These are phyloP conservation scores for Ophion obscuratus DNA, from an alignment of 2,888 invertebrate species.

Conservation along the genomic window DNA sequence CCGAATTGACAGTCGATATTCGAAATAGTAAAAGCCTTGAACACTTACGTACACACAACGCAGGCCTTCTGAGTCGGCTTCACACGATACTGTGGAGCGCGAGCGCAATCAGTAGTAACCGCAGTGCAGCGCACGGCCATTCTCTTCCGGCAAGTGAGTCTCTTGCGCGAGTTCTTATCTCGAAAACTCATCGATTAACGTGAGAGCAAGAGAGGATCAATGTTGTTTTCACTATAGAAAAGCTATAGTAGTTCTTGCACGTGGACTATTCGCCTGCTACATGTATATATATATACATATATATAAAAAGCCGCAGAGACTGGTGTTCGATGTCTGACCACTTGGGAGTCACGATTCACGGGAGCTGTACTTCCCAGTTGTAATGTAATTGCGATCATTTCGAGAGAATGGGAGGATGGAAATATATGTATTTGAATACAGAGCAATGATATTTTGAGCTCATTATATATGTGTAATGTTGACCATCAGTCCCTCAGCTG, in stretches of 20 bases:
- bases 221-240: constrained; percentile 43
- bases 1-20: neutral
- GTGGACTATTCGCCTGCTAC: neutral
- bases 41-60: neutral
- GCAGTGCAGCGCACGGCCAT: constrained; percentile 54
- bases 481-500: too few species aligned
- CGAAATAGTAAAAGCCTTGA: neutral
- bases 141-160: constrained; percentile 71
- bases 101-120: constrained; percentile 49
- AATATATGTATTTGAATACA: constrained; percentile 15
- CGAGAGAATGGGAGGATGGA: constrained; percentile 57
- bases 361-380: constrained; percentile 59
- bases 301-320: neutral
- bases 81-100: constrained; percentile 9
- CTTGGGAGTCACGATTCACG: constrained; percentile 58
- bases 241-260: constrained; percentile 33
- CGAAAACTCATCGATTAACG: constrained; percentile 66
- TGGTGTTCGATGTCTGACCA: constrained; percentile 29
- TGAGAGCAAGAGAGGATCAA: constrained; percentile 65
- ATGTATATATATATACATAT: neutral
- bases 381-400: constrained; percentile 61
- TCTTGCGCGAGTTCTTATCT: constrained; percentile 60
- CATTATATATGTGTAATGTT: neutral
- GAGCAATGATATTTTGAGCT: neutral
- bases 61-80: neutral